phyloP scores from a whole-genome alignment of 2,797 vertebrate genomes.

The Platalea minor region DNA sequence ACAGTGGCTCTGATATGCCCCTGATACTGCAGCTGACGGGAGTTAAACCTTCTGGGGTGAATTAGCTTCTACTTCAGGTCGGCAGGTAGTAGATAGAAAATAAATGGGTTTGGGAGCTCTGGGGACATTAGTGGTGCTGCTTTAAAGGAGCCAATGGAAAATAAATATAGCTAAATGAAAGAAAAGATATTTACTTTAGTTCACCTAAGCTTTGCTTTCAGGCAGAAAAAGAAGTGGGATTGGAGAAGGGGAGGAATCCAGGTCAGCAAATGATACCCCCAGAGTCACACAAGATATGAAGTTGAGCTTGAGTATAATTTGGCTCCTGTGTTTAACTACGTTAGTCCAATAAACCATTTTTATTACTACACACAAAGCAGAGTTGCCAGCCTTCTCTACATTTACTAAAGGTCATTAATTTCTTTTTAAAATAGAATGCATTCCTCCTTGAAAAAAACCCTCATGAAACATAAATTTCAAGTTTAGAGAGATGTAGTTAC shows the following conservation, averaged over 20 bases:
- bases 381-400: conserved; percentile 58
- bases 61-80: conserved; percentile 34
- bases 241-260: not conserved
- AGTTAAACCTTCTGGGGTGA: conserved; percentile 55
- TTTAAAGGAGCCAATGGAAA: conserved; percentile 34
- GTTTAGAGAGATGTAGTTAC: conserved; percentile 37
- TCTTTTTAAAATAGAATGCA: conserved; percentile 50
- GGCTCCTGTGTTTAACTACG: conserved; percentile 35
- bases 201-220: conserved; percentile 21
- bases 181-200: conserved; percentile 48
- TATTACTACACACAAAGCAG: conserved; percentile 67
- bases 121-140: conserved; percentile 11
- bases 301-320: conserved; percentile 9
- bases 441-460: conserved; percentile 43
- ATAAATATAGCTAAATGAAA: conserved; percentile 59
- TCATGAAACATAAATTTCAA: conserved; percentile 64
- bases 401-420: conserved; percentile 73
- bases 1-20: not conserved
- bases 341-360: conserved; percentile 76
- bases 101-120: conserved; percentile 56
- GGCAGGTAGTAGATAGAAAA: conserved; percentile 50
- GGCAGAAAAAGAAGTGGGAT: not conserved
- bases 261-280: conserved; percentile 34
- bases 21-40: not conserved
- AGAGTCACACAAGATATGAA: not conserved